phyloP scores from a whole-genome alignment of 2,797 vertebrate species.

The Cyclopterus lumpus region DNA sequence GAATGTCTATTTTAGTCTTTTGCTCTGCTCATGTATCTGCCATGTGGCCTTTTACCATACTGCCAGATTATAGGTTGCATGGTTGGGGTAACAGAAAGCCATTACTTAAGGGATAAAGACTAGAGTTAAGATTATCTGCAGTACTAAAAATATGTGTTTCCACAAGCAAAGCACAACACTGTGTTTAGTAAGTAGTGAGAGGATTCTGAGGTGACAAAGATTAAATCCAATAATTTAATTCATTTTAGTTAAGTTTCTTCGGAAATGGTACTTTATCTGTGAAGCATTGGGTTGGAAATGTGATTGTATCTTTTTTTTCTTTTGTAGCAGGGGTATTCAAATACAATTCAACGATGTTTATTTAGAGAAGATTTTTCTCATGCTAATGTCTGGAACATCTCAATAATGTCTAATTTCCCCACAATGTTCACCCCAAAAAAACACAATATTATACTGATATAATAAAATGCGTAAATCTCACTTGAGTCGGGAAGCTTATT shows the following conservation, averaged over 20 bases:
- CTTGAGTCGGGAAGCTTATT: no score
- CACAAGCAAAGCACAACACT: slow-evolving; percentile 43
- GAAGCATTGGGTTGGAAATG: neutral
- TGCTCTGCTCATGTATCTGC: slow-evolving; percentile 54
- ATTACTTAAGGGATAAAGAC: slow-evolving; percentile 69
- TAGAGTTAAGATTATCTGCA: slow-evolving; percentile 73
- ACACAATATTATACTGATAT: no score
- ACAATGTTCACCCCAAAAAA: no score
- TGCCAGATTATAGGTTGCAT: slow-evolving; percentile 74
- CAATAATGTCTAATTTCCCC: no score
- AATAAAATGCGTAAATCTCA: no score
- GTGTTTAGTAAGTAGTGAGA: slow-evolving; percentile 48
- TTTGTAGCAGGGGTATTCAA: no score
- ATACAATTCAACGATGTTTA: no score
- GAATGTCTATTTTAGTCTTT: slow-evolving; percentile 52
- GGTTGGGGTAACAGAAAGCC: slow-evolving; percentile 66
- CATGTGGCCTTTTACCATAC: slow-evolving; percentile 63
- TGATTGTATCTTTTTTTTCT: neutral
- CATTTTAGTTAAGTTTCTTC: slow-evolving; percentile 40
- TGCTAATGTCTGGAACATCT: no score
- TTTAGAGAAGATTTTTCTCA: no score
- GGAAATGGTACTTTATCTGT: neutral
- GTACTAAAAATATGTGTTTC: slow-evolving; percentile 64
- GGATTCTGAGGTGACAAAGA: slow-evolving; percentile 48
- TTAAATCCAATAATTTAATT: slow-evolving; percentile 64